Evolutionary conservation across 2,888 invertebrate genomes (phyloP).

Genomic region (Itoplectis maculator): DNA sequence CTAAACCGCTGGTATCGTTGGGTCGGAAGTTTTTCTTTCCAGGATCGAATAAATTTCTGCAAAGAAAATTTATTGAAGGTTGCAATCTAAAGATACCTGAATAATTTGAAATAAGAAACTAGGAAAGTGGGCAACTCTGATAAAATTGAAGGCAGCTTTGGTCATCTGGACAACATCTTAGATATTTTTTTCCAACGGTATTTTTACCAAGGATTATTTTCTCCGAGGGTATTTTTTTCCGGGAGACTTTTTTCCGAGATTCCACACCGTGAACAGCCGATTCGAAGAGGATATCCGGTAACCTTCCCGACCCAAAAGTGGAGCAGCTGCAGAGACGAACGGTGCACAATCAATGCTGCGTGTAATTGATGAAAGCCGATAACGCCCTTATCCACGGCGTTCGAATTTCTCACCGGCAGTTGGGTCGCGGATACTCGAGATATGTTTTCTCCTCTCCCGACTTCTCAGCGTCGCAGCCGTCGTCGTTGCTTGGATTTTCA

Average conservation of each 20-base stretch:
- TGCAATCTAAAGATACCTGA: too few relatives aligned
- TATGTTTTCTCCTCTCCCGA: conserved; percentile 3
- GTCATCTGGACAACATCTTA: too few relatives aligned
- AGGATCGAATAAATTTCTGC: neutral
- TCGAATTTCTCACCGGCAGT: conserved; percentile 39
- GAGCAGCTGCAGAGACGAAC: neutral
- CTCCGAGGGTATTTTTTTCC: too few relatives aligned
- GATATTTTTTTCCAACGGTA: too few relatives aligned
- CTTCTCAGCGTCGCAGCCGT: conserved; percentile 5
- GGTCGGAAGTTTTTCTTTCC: neutral
- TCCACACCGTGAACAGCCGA: neutral
- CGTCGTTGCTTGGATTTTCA: conserved; percentile 49
- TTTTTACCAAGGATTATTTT: too few relatives aligned
- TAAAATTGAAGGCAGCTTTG: too few relatives aligned
- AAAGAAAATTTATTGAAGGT: too few relatives aligned
- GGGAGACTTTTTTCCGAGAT: too few relatives aligned
- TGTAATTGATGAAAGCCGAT: conserved; percentile 43
- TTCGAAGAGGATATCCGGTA: neutral
- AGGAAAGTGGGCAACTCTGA: too few relatives aligned
- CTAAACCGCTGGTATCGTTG: neutral
- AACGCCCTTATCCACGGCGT: conserved; percentile 29
- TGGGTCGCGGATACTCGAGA: neutral
- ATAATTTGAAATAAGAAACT: too few relatives aligned
- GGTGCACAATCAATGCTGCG: conserved; percentile 10
- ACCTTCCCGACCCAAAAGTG: neutral